Evolutionary conservation across 2,797 vertebrate species (phyloP), one percentile per base, ranked within the genome.

Genomic region (Lagodon rhomboides): DNA sequence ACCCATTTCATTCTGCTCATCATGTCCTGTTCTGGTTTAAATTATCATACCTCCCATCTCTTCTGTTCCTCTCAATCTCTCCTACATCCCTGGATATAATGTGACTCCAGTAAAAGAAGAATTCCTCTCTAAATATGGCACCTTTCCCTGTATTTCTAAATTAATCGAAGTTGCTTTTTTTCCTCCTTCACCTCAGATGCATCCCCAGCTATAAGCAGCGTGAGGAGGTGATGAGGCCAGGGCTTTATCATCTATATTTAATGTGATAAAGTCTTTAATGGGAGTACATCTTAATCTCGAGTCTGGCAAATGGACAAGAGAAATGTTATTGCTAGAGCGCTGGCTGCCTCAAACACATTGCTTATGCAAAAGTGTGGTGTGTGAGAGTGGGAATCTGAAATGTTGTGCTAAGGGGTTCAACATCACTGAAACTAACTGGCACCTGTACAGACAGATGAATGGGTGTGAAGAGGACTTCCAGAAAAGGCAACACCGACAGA

Each of bases 181-280:
- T 16, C 79, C 59, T 34, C 17, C 5, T 50, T 15, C 25, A 41
- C 72, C 49, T 78, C 41, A 4, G 38, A 68, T 73, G 76, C 82
- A 75, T 80, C 56, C 51, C 69, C 22, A 23, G 77, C 83, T 86
- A 85, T 85, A 75, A 91, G 89, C 76, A 83, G 75, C 53, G 50
- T 25, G 23, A 67, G 47, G 50, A 58, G 62, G 25, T 23, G 60
- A 73, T 12, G 4, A 43, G 46, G 67, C 50, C 43, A 12, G 47
- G 46, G 66, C 53, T 77, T 89, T 77, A 80, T 80, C 82, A 89
- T 94, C 73, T 84, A 90, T 92, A 89, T 89, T 93, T 91, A 53
- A 94, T 82, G 76, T 78, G 55, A 85, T 87, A 69, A 68, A 71
- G 53, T 83, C 87, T 89, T 90, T 84, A 85, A 91, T 87, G 83